Evolutionary conservation across 2,113 vertebrate genomes (phyloP), one percentile per base, ranked within the genome.

Genomic region (Syngnathoides biaculeatus): DNA sequence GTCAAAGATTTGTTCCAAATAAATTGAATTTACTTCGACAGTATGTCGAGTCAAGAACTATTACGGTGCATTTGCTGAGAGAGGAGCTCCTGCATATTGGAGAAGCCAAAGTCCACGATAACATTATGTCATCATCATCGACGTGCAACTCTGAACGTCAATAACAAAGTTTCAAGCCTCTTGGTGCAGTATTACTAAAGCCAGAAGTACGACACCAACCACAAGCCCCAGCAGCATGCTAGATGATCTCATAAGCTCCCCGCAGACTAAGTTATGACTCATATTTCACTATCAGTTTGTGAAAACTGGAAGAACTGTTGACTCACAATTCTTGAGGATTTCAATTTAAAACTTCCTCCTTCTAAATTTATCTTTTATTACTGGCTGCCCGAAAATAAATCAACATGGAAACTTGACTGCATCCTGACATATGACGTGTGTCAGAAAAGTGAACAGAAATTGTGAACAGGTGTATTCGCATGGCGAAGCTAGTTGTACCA

Each of bases 221-320:
- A 61, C n/a, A 60, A 58, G 27, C 2, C 39, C 8, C 7, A 43
- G 13, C 17, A 42, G n/a, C 7, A 43, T 26, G 15, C 14, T 14
- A 4, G 27, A 19, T 39, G 2, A 24, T 24, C 66, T 43, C 42
- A 63, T 22, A 73, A 63, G 47, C 26, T 73, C 71, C 72, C 65
- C 71, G 66, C 55, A 73, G 55, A 12, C 67, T 78, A 80, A 84
- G 64, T 71, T 60, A 70, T 87, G 80, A 84, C 66, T 87, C 86
- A 80, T 64, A 53, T 76, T 81, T 73, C 40, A 64, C n/a, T 2
- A 69, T 20, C 64, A 65, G 65, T 79, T 72, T 1, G 48, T 65
- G 43, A 35, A 30, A 59, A 39, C 30, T 42, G 9, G 58, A 60
- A 40, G 15, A 61, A 42, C 20, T 22, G 12, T 11, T 42, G 60